Evolutionary conservation across 2,888 invertebrate species (phyloP), one percentile per base, ranked within the genome.

Genomic region (Drosophila picticornis): DNA sequence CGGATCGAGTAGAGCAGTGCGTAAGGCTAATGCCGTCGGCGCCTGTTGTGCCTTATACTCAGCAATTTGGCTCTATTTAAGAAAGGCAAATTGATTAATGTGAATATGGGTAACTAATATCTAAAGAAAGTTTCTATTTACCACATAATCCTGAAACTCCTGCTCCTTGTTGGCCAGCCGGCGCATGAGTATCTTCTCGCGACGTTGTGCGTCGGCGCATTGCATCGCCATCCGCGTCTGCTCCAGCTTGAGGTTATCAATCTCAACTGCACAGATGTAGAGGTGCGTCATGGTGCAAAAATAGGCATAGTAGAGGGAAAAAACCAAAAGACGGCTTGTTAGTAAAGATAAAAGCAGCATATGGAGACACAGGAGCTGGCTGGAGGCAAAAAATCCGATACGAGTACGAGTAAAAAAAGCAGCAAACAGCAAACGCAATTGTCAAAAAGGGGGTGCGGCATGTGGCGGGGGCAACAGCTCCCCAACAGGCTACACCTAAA

Each of bases 121-220:
- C 4, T 25, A 46, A 25, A 25, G 27, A 46, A 25, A 6, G 95
- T 29, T n/a, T 13, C 2, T 13, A 29, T 97, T 95, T 95, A 98
- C 98, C 94, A 97, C 96, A 94, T 97, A 98, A 94, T 99, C 98
- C 94, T 99, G 98, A 93, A 98, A 96, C 94, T 99, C 99, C 93
- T 99, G 98, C 93, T 99, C 99, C 94, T 99, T 99, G 80, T 97
- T 97, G 74, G 98, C 97, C 83, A 99, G 95, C 91, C 98, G 95
- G 91, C 98, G 96, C 85, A 98, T 97, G 85, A 99, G 95, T 79
- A 98, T 96, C 94, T 97, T 97, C 94, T 99, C 99, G 89, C 98
- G 95, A 88, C 98, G 96, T 91, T 97, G 96, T 77, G 97, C 96
- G 92, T 99, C 99, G 66, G 95, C 94, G 91, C 96, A 96, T 93